Evolutionary conservation across 2,888 invertebrate genomes (phyloP).

Genomic region (Drosophila kokeensis): DNA sequence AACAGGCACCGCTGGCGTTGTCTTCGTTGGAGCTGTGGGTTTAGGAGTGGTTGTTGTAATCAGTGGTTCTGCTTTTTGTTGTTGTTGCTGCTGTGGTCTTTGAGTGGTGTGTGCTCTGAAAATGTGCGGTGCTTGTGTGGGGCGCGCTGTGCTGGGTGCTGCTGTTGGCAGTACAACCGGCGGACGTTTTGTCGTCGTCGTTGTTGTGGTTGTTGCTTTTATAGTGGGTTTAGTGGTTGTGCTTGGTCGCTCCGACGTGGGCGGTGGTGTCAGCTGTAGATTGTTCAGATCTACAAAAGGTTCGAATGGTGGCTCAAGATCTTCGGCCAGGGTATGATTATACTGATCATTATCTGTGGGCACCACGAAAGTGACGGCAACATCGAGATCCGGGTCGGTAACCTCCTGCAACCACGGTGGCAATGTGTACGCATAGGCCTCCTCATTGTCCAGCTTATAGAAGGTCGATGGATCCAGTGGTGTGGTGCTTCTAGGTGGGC

Average conservation of each 20-base stretch:
- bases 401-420: conserved; percentile 82
- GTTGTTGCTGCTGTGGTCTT: conserved; percentile 52
- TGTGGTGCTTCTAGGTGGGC: conserved; percentile 51
- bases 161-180: conserved; percentile 18
- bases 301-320: conserved; percentile 82
- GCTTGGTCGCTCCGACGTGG: conserved; percentile 16
- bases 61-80: conserved; percentile 28
- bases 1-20: conserved; percentile 50
- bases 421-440: conserved; percentile 77
- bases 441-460: conserved; percentile 71
- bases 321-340: conserved; percentile 76
- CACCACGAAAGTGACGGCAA: conserved; percentile 80
- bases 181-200: conserved; percentile 54
- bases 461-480: conserved; percentile 68
- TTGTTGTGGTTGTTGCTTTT: conserved; percentile 49
- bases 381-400: conserved; percentile 83
- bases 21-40: conserved; percentile 52
- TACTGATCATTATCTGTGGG: conserved; percentile 82
- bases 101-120: conserved; percentile 37
- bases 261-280: conserved; percentile 73
- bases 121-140: conserved; percentile 49
- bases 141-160: conserved; percentile 34
- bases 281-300: conserved; percentile 79
- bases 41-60: conserved; percentile 39
- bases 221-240: conserved; percentile 27